Evolutionary conservation across 2,888 invertebrate species (phyloP), one percentile per base, ranked within the genome.

Genomic region (Cephus pygmeus): DNA sequence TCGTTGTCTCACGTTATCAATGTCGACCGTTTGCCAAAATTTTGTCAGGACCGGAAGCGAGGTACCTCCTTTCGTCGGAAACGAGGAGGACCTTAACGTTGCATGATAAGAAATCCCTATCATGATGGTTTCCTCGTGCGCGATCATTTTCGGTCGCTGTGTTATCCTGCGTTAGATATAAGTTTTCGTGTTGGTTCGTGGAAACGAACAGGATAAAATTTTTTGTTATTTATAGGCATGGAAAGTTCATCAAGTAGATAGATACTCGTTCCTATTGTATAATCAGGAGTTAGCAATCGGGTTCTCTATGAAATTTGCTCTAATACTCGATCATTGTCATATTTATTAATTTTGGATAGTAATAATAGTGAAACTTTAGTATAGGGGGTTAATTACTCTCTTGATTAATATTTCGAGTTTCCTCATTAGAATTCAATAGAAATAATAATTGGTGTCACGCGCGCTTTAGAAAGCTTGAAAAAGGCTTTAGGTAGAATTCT

Each of bases 1-100:
- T 88, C 88, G 88, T 90, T 89, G 87, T 90, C 84, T 89, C 87
- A 82, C 88, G 87, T 89, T 88, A 89, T 85, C 89, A 87, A 87
- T 88, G 86, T 86, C 87, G 87, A 83, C 86, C 87, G 82, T 87
- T 86, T 85, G 85, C 85, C 85, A 86, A 84, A 84, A 77, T 80
- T 81, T 82, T 56, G 40, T 23, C 40, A 56, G 40, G 40, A 56
- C 40, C 15, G 40, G 40, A 56, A 56, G 9, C 40, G 40, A 6
- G 40, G 40, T 23, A 2, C 40, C 40, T 56, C 40, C 40, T 56
- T 56, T 56, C 40, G 40, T 4, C 23, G 40, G 9, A 56, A 56
- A 4, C 23, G 40, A 56, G 23, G 40, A 23, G 15, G 23, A 23
- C 40, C 23, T 23, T 9, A 56, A 56, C 23, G 23, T 23, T 23